A percentile compares a stretch with the other conserved stretches of the same genome.
These are phyloP conservation scores for Dicentrarchus labrax DNA, from an alignment of 2,113 vertebrate genomes.

Conservation along the genomic window DNA sequence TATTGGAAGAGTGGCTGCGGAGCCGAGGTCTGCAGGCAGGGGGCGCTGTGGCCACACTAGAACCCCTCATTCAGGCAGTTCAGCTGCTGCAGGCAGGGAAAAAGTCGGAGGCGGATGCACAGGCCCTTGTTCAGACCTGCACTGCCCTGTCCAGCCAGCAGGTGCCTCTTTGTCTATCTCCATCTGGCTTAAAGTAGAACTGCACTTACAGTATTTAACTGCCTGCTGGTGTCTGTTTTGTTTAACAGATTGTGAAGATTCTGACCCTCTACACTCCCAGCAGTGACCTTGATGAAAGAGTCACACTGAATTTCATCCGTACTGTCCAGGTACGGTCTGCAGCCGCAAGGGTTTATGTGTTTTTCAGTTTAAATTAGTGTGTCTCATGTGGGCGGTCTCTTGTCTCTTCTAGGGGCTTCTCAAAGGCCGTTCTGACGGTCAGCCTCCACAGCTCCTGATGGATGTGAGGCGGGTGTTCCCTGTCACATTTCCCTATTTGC, in stretches of 20 bases:
- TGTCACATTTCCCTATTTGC: conserved; percentile 81
- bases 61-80: conserved; percentile 87
- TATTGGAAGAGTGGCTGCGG: conserved; percentile 88
- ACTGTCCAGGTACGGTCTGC: conserved; percentile 79
- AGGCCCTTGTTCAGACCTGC: conserved; percentile 84
- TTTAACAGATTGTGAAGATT: conserved; percentile 85
- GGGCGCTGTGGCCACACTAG: conserved; percentile 76
- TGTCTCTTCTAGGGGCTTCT: conserved; percentile 75
- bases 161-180: conserved; percentile 64
- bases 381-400: background rate
- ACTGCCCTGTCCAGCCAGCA: conserved; percentile 84
- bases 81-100: conserved; percentile 88
- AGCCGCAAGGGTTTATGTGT: background rate
- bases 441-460: conserved; percentile 80
- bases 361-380: background rate
- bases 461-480: conserved; percentile 82
- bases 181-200: background rate
- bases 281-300: conserved; percentile 80
- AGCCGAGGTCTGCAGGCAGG: conserved; percentile 80
- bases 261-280: conserved; percentile 80
- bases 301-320: conserved; percentile 83
- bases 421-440: conserved; percentile 67
- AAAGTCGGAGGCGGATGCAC: conserved; percentile 79
- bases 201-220: background rate
- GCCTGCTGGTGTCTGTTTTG: conserved; percentile 7